These are phyloP conservation scores for Hipposideros armiger DNA, from an alignment of 2,113 vertebrate species.

Conservation along the genomic window DNA sequence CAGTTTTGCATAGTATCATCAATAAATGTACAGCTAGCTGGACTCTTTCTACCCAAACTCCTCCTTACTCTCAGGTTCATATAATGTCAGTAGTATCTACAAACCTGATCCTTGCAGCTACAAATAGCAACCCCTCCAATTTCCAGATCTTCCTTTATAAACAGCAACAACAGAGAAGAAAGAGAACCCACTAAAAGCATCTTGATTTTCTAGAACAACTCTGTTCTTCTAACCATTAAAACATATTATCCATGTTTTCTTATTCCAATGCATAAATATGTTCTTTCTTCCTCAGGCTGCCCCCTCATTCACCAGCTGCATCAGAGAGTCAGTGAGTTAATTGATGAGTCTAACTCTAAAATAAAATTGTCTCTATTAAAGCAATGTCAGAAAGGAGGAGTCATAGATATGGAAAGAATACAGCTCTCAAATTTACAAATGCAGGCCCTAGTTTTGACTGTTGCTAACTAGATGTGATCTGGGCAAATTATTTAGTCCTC, in stretches of 20 bases:
- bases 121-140: background rate
- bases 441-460: background rate
- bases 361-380: background rate
- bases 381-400: background rate
- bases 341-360: background rate
- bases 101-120: background rate
- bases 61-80: background rate
- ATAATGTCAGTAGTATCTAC: background rate
- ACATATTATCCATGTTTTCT: background rate
- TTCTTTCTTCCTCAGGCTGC: background rate
- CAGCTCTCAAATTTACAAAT: background rate
- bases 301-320: background rate
- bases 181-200: background rate
- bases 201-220: background rate
- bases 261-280: background rate
- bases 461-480: background rate
- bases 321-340: background rate
- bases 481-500: background rate
- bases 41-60: background rate
- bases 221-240: background rate
- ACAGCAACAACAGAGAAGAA: background rate
- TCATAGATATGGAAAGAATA: background rate
- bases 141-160: background rate
- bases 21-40: background rate
- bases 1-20: background rate